Conservation (phyloP, 2,113 vertebrate species). For the Chaetura pelagica region DNA sequence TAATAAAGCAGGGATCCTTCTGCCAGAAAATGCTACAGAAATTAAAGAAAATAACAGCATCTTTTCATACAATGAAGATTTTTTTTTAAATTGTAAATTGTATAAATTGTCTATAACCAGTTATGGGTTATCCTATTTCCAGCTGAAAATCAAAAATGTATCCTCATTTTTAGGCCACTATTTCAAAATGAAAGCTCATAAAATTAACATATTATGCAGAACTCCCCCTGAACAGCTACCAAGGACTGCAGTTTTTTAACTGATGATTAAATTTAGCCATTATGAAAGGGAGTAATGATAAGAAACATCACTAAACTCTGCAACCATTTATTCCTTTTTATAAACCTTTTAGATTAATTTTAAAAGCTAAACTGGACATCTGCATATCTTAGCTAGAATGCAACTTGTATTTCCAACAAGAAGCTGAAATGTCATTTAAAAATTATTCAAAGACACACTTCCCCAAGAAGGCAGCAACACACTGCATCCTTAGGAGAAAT, state of each 20-base stretch:
- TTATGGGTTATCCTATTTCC: not conserved
- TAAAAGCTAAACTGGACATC: not conserved
- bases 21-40: not conserved
- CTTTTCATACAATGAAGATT: not conserved
- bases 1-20: not conserved
- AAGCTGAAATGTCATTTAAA: not conserved
- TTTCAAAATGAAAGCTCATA: not conserved
- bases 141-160: not conserved
- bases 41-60: not conserved
- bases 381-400: not conserved
- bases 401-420: not conserved
- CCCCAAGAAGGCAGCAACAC: not conserved
- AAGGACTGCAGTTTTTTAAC: not conserved
- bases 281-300: not conserved
- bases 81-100: too few species aligned
- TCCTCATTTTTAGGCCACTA: not conserved
- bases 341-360: not conserved
- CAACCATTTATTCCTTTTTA: not conserved
- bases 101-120: not conserved
- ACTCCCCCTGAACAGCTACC: not conserved
- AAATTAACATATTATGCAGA: not conserved
- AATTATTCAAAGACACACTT: not conserved
- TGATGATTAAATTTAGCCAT: not conserved
- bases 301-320: not conserved
- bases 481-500: not conserved